Percentiles rank a stretch among this genome's conserved stretches.
Evolutionary conservation across 2,888 invertebrate genomes (phyloP).

Genomic region (Ommatoiulus sabulosus): DNA sequence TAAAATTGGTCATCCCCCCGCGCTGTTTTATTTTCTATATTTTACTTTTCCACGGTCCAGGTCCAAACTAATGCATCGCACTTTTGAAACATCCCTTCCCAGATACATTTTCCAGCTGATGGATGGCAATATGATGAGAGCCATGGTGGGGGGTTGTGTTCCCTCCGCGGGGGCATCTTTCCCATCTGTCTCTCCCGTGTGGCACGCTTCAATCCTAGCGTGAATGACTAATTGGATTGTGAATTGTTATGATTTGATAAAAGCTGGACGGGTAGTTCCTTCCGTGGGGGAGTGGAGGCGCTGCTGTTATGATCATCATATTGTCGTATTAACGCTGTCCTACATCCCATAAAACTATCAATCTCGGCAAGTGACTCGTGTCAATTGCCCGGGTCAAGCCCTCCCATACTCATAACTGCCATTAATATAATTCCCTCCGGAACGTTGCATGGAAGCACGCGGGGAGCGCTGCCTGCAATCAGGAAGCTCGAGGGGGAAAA

Average conservation of each 20-base stretch:
- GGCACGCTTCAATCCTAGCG: slow-evolving; percentile 37
- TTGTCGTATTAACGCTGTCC: slow-evolving; percentile 53
- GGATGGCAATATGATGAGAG: slow-evolving; percentile 5
- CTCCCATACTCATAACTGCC: slow-evolving; percentile 47
- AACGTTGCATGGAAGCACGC: neutral
- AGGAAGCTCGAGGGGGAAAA: neutral
- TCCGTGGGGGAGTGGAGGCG: slow-evolving; percentile 42
- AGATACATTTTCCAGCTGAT: slow-evolving; percentile 5
- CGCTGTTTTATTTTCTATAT: neutral
- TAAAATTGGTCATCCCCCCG: too few species aligned
- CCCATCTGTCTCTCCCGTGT: slow-evolving; percentile 32
- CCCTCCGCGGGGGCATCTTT: neutral
- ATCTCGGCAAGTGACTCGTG: slow-evolving; percentile 40
- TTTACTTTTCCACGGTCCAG: too few species aligned
- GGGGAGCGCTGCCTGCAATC: neutral
- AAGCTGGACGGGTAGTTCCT: slow-evolving; percentile 49
- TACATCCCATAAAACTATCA: slow-evolving; percentile 51
- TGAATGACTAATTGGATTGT: slow-evolving; percentile 52
- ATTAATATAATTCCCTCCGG: slow-evolving; percentile 45
- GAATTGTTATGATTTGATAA: slow-evolving; percentile 53
- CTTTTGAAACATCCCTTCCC: neutral
- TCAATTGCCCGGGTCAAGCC: slow-evolving; percentile 51
- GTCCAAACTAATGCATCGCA: neutral
- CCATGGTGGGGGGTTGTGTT: neutral
- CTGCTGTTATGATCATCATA: slow-evolving; percentile 52